These are phyloP conservation scores for Phlogophora meticulosa DNA, from an alignment of 2,888 invertebrate genomes.

Conservation along the genomic window DNA sequence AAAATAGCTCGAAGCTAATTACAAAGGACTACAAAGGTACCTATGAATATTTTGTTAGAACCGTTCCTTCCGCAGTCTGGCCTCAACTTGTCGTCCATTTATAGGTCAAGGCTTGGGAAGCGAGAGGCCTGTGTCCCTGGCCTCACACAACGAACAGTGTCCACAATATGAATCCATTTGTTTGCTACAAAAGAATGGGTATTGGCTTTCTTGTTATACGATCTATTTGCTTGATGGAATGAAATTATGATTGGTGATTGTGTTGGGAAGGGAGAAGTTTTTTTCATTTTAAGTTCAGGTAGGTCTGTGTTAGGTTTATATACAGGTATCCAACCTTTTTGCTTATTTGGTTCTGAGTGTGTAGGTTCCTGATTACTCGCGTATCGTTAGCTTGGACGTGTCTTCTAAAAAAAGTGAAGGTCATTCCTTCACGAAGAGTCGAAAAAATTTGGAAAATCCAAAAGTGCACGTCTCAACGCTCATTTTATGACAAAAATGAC, in stretches of 20 bases:
- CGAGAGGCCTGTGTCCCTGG: constrained; percentile 60
- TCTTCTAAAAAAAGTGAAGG: neutral
- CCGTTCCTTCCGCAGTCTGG: constrained; percentile 52
- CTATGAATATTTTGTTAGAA: constrained; percentile 43
- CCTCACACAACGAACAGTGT: constrained; percentile 35
- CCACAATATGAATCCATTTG: constrained; percentile 51
- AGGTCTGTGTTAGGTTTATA: neutral
- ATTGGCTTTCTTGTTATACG: constrained; percentile 41
- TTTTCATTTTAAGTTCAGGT: neutral
- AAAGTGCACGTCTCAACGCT: no score
- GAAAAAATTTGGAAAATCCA: no score
- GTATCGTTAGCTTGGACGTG: neutral
- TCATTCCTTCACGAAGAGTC: neutral
- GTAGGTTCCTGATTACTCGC: neutral
- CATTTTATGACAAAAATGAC: no score
- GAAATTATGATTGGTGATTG: constrained; percentile 24
- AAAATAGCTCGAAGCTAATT: constrained; percentile 34
- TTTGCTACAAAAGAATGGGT: constrained; percentile 32
- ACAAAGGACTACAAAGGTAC: constrained; percentile 36
- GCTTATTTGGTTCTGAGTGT: neutral
- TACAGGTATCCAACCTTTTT: constrained; percentile 3
- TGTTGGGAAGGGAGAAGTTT: neutral
- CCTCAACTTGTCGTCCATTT: constrained; percentile 45
- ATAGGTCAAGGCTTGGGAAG: constrained; percentile 60
- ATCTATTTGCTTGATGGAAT: constrained; percentile 32